Evolutionary conservation across 2,888 invertebrate genomes (phyloP).

Genomic region (Oegoconia quadripuncta): DNA sequence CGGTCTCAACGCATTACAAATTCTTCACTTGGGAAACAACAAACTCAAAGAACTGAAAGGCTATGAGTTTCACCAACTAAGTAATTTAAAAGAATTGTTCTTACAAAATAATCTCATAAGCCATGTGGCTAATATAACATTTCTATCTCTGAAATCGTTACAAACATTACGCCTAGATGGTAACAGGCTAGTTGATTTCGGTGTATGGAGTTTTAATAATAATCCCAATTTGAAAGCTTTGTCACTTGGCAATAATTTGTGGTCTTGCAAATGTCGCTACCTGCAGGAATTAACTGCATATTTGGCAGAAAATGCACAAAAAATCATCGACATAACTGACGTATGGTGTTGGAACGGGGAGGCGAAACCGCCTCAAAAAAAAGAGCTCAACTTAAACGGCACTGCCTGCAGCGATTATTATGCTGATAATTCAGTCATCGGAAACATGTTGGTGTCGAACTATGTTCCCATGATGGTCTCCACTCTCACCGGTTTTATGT

Average conservation of each 20-base stretch:
- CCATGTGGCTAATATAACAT: slow-evolving; percentile 88
- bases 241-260: slow-evolving; percentile 89
- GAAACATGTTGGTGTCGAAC: slow-evolving; percentile 89
- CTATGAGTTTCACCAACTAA: slow-evolving; percentile 90
- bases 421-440: slow-evolving; percentile 89
- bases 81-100: slow-evolving; percentile 88
- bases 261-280: slow-evolving; percentile 95
- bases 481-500: slow-evolving; percentile 86
- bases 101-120: slow-evolving; percentile 91
- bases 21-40: slow-evolving; percentile 92
- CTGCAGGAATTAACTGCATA: slow-evolving; percentile 90
- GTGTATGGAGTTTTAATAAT: slow-evolving; percentile 86
- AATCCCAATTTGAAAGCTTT: slow-evolving; percentile 86
- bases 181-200: slow-evolving; percentile 88
- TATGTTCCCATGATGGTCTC: slow-evolving; percentile 92
- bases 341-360: slow-evolving; percentile 90
- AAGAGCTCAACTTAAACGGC: slow-evolving; percentile 89
- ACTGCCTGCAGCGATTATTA: slow-evolving; percentile 93
- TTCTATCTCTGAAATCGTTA: slow-evolving; percentile 86
- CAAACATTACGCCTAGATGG: slow-evolving; percentile 90
- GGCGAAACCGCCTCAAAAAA: slow-evolving; percentile 85
- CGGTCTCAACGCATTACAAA: slow-evolving; percentile 87
- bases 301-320: slow-evolving; percentile 88
- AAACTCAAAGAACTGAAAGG: slow-evolving; percentile 88
- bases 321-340: slow-evolving; percentile 87